phyloP scores from a whole-genome alignment of 1,140 invertebrate genomes.

The roundworm (Caenorhabditis elegans) region WBcel235 BX284603.4:8100001-8100500 shows the following conservation, averaged over 20 bases:
- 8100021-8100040: background rate
- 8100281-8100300: too few relatives aligned
- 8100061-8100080: background rate
- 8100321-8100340: background rate
- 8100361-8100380: background rate
- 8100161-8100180: background rate
- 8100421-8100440: background rate
- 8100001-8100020: background rate
- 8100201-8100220: background rate
- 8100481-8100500: background rate
- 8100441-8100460: background rate
- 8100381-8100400: background rate
- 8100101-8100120: background rate
- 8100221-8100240: background rate
- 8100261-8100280: background rate
- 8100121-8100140: too few relatives aligned
- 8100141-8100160: background rate
- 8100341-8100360: background rate
- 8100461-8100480: background rate
- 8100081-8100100: background rate
- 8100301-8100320: background rate
- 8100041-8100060: background rate
- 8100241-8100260: background rate
- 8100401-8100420: background rate
- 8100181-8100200: background rate